phyloP scores from a whole-genome alignment of 2,797 vertebrate genomes.

The Peromyscus nudipes region DNA sequence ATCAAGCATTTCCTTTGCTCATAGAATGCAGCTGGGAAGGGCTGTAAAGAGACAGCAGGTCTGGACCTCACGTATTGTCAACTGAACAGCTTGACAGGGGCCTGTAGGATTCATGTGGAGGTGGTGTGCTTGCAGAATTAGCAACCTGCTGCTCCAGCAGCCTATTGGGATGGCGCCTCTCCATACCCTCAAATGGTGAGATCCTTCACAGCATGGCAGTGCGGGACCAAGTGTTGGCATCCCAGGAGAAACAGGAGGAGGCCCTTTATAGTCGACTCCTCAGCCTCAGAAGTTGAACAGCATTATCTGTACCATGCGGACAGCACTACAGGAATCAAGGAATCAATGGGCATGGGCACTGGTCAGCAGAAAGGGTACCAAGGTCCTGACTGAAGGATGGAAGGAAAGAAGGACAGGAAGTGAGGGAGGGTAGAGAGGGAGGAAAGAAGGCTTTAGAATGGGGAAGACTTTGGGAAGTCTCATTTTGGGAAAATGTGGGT shows the following conservation, averaged over 20 bases:
- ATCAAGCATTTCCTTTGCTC: background rate
- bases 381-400: background rate
- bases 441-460: background rate
- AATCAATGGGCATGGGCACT: background rate
- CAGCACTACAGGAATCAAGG: background rate
- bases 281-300: background rate
- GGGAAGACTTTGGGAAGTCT: background rate
- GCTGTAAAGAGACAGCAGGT: background rate
- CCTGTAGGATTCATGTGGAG: background rate
- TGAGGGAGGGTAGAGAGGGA: background rate
- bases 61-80: background rate
- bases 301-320: background rate
- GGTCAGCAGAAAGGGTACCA: background rate
- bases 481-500: background rate
- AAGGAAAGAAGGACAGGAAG: background rate
- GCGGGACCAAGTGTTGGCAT: background rate
- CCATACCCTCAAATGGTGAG: too few relatives aligned
- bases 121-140: too few relatives aligned
- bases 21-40: background rate
- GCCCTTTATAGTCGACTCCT: background rate
- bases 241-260: background rate
- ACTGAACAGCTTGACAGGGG: background rate
- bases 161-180: background rate
- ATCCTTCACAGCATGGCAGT: background rate
- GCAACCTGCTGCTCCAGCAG: background rate